phyloP scores from a whole-genome alignment of 2,888 invertebrate species.

The Merodon equestris region DNA sequence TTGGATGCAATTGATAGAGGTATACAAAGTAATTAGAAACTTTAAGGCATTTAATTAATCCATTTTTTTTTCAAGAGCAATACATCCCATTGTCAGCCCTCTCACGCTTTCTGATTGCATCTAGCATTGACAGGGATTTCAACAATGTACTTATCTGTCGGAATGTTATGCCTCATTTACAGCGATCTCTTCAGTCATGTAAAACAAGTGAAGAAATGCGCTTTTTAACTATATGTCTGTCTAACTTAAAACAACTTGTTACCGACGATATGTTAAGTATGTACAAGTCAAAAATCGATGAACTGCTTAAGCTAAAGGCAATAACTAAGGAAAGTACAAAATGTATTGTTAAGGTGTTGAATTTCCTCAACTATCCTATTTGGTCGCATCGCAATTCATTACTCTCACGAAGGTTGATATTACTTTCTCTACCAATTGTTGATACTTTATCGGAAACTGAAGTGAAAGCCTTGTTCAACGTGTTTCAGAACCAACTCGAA shows the following conservation, averaged over 20 bases:
- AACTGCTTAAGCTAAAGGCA: conserved; percentile 74
- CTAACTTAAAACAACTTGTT: conserved; percentile 78
- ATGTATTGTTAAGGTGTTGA: conserved; percentile 74
- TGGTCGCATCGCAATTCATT: conserved; percentile 78
- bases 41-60: background rate
- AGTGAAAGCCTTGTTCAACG: conserved; percentile 77
- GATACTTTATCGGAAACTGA: conserved; percentile 77
- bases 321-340: conserved; percentile 72
- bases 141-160: conserved; percentile 77
- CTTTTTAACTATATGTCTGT: conserved; percentile 79
- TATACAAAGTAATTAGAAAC: conserved; percentile 7
- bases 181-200: conserved; percentile 75
- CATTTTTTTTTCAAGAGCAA: conserved; percentile 48
- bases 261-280: conserved; percentile 74
- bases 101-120: conserved; percentile 78
- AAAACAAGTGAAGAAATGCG: conserved; percentile 77
- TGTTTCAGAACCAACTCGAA: conserved; percentile 80
- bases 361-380: conserved; percentile 79
- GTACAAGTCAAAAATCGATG: conserved; percentile 76
- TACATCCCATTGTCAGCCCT: conserved; percentile 76
- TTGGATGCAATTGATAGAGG: conserved; percentile 72
- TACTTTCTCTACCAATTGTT: conserved; percentile 76
- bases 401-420: conserved; percentile 77
- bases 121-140: conserved; percentile 77
- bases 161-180: conserved; percentile 77